phyloP scores from a whole-genome alignment of 2,797 vertebrate genomes.

The Poeciliopsis presidionis region DNA sequence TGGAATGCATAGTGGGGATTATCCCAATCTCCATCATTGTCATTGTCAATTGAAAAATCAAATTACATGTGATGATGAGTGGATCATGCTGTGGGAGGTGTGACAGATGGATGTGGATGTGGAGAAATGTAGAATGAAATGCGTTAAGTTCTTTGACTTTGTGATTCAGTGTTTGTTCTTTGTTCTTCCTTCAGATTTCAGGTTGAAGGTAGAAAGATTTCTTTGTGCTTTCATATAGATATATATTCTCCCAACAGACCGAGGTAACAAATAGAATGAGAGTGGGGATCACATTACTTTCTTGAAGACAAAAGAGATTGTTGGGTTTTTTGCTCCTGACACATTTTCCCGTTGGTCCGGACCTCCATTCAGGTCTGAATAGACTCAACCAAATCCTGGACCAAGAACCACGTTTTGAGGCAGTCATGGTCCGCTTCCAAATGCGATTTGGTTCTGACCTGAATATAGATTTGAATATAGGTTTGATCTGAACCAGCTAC shows the following conservation, averaged over 20 bases:
- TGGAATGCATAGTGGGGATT: slow-evolving; percentile 75
- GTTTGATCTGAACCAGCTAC: too few species aligned
- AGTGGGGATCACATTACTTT: background rate
- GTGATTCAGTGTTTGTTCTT: slow-evolving; percentile 17
- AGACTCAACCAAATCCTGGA: too few species aligned
- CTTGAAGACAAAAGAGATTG: background rate
- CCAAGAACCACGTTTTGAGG: too few species aligned
- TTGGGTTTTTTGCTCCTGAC: too few species aligned
- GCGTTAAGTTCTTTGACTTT: slow-evolving; percentile 28
- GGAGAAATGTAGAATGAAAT: slow-evolving; percentile 28
- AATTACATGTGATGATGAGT: slow-evolving; percentile 72
- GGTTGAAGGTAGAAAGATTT: background rate
- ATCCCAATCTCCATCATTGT: slow-evolving; percentile 65
- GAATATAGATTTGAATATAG: too few species aligned
- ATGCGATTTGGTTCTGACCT: too few species aligned
- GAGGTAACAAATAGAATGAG: slow-evolving; percentile 1
- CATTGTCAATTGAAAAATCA: slow-evolving; percentile 72
- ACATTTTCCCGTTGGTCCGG: too few species aligned
- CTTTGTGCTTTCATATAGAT: background rate
- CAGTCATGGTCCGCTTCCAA: too few species aligned
- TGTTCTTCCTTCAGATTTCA: slow-evolving; percentile 1
- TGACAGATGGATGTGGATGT: slow-evolving; percentile 45
- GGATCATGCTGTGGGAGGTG: slow-evolving; percentile 40
- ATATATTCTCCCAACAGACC: background rate
- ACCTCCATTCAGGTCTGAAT: too few species aligned